phyloP scores from a whole-genome alignment of 2,888 invertebrate species.

The Chelonus formosanus region DNA sequence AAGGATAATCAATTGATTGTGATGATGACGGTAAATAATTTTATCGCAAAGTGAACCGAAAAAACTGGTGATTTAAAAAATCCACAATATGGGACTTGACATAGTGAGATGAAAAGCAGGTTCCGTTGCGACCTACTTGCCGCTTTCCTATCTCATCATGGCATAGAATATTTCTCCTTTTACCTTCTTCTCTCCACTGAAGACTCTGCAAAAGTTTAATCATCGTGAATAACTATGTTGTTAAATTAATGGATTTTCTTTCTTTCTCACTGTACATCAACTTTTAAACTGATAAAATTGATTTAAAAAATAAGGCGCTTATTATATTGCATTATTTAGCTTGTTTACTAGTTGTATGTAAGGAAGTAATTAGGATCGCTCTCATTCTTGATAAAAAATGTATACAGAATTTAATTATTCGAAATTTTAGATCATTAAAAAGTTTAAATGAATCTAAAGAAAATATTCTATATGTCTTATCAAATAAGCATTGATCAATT shows the following conservation, averaged over 20 bases:
- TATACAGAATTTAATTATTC: too few relatives aligned
- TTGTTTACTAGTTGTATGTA: too few relatives aligned
- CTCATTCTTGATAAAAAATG: too few relatives aligned
- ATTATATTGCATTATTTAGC: too few relatives aligned
- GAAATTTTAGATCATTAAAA: too few relatives aligned
- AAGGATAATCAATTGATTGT: constrained; percentile 8
- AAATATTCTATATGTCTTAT: not conserved
- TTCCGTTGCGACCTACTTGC: constrained; percentile 64
- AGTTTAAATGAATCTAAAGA: too few relatives aligned
- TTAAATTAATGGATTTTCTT: too few relatives aligned
- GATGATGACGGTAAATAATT: too few relatives aligned
- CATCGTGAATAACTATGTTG: too few relatives aligned
- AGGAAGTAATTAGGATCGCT: too few relatives aligned
- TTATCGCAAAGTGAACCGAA: too few relatives aligned
- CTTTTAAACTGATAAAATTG: not conserved
- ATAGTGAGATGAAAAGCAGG: constrained; percentile 59
- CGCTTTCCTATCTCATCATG: constrained; percentile 49
- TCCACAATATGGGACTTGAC: constrained; percentile 50
- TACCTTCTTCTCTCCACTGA: not conserved
- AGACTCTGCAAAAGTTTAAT: not conserved
- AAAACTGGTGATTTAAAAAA: constrained; percentile 34
- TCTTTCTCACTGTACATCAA: not conserved
- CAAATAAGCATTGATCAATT: not conserved
- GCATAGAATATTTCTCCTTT: constrained; percentile 5
- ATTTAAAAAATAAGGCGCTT: too few relatives aligned